phyloP scores from a whole-genome alignment of 2,113 vertebrate species.

The Geococcyx californianus region DNA sequence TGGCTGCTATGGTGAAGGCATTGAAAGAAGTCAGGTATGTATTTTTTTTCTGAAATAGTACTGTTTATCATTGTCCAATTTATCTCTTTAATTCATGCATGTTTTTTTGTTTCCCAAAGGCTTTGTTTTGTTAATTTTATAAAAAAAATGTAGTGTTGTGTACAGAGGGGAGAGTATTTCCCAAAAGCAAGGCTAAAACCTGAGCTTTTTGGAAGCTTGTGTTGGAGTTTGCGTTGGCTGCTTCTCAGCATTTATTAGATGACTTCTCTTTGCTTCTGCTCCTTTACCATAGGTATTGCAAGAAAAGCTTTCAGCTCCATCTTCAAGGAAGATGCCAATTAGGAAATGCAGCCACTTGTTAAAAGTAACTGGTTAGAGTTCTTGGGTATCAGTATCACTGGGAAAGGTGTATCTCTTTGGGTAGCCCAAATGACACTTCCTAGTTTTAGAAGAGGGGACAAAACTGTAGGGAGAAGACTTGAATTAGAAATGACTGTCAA shows the following conservation, averaged over 20 bases:
- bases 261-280: neutral
- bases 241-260: neutral
- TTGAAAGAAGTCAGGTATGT: slow-evolving; percentile 69
- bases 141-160: neutral
- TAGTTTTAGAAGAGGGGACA: neutral
- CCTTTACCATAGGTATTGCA: neutral
- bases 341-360: neutral
- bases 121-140: neutral
- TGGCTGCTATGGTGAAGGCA: slow-evolving; percentile 70
- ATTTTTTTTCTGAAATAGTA: neutral
- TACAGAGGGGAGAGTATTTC: neutral
- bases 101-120: neutral
- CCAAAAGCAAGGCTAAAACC: neutral
- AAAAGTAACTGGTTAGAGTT: neutral
- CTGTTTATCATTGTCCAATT: neutral
- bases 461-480: neutral
- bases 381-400: neutral
- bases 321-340: neutral
- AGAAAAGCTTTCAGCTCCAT: neutral
- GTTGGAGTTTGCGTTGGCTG: neutral
- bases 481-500: neutral
- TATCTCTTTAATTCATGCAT: neutral
- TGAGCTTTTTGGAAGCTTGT: neutral
- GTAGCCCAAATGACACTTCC: neutral
- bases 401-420: neutral